Evolutionary conservation across 2,113 vertebrate genomes (phyloP), one percentile per base, ranked within the genome.

Genomic region (cattle (Bos taurus)): DNA sequence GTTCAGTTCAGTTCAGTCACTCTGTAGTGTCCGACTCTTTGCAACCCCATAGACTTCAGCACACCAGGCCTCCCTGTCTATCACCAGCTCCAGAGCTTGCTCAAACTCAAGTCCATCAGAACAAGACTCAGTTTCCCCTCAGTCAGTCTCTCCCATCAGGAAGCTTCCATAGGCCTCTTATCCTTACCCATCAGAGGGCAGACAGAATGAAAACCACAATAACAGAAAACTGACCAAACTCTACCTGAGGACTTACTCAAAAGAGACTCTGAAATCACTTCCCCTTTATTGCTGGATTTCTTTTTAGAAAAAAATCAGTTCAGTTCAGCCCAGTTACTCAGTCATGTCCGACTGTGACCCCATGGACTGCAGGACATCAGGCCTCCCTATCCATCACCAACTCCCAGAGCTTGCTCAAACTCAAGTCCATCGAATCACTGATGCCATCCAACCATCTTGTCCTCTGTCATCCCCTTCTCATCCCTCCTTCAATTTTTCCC

Each of bases 231-330:
- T 23, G 67, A 40, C 67, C 0, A 71, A 71, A 71, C 67, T 71
- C 67, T 19, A 40, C 67, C n/a, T 71, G 67, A 71, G n/a, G n/a
- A 92, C 40, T 28, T 85, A 67, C 23, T 67, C 36, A n/a, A 54
- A 90, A 64, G 19, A 52, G 59, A 43, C 23, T 62, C 50, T 92
- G 52, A 67, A 94, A 87, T 21, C 23, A 43, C 48, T 95, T 86
- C 7, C 7, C 40, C 40, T 93, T 91, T 85, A 90, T 77, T 25
- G 59, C 6, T 30, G n/a, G 10, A 11, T 71, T 71, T 21, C 11
- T 12, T 40, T 71, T 40, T 36, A 71, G 67, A 23, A 71, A 71
- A 71, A 71, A 36, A 23, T 40, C 19, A 40, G 19, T 71, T 71
- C n/a, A 40, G n/a, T 71, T 71, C 10, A n/a, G 15, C 15, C n/a